Base-by-base conservation (phyloP, 2,888 invertebrate genomes). In the Oxycera nigricornis region DNA sequence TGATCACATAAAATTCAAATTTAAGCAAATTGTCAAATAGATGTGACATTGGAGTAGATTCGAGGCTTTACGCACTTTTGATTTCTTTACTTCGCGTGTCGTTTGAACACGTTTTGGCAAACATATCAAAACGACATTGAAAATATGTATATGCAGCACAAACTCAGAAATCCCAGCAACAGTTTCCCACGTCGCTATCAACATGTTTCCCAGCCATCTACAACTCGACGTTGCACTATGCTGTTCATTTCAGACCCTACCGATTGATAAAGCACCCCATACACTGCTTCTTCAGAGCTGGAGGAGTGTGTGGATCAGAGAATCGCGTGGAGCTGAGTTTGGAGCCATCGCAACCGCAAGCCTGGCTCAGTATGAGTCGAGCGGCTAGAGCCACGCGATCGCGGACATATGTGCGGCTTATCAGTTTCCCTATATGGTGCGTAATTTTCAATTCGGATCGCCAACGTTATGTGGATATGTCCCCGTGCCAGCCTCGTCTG, bases 151-250 rank as follows among this genome's bases (percentile, higher is more conserved):
- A 46, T 11, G 17, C 46, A 11, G 46, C 46, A 46, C 46, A 17
- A 46, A n/a, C 14, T 3, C 46, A 46, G 3, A 46, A 3, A 17
- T 55, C 55, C 24, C 20, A 22, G 55, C 55, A 55, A 55, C 24
- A 55, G 17, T 24, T 9, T 2, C 24, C 22, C 20, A 55, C 24
- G 14, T 11, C 55, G n/a, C 30, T 31, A 31, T 39, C 39, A 65
- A 41, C 65, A 65, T 65, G 39, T 65, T 65, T 39, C 65, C 62
- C 62, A 31, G 17, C 20, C 39, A 65, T 65, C 41, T 20, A 65
- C 11, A 65, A 39, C 9, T 11, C 35, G 24, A 24, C 11, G 11
- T 28, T n/a, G n/a, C n/a, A n/a, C n/a, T 61, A n/a, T 28, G 28
- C 17, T 30, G 30, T 26, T 65, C 24, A 41, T 41, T 24, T 61